These are phyloP conservation scores for Podarcis raffonei DNA, from an alignment of 2,113 vertebrate species.

Conservation along the genomic window DNA sequence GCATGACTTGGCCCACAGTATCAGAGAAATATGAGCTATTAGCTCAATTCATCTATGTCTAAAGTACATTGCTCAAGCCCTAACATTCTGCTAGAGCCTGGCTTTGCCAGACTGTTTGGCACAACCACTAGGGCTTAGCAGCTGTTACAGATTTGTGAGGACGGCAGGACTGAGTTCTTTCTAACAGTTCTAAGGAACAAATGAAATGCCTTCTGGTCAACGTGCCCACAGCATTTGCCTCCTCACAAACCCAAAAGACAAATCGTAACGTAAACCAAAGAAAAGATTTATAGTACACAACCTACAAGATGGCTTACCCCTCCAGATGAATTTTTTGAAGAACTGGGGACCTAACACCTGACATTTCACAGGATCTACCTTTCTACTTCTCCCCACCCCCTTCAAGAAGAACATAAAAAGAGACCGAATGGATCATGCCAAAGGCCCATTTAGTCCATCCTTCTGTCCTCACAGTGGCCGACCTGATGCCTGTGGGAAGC, in stretches of 20 bases:
- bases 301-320: not conserved
- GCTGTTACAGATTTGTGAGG: accelerated
- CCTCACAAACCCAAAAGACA: not conserved
- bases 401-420: not conserved
- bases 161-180: not conserved
- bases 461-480: too few species aligned
- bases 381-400: not conserved
- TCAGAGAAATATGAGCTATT: slow-evolving; percentile 22
- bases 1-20: not conserved
- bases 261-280: not conserved
- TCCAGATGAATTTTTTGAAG: not conserved
- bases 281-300: not conserved
- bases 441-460: too few species aligned
- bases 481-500: too few species aligned
- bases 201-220: not conserved
- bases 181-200: slow-evolving; percentile 1
- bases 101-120: not conserved
- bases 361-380: not conserved
- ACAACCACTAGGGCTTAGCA: not conserved
- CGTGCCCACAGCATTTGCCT: not conserved
- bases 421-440: too few species aligned
- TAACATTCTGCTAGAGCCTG: slow-evolving; percentile 25
- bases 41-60: slow-evolving; percentile 4
- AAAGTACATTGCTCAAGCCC: not conserved
- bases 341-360: not conserved